A percentile compares a stretch with the other conserved stretches of the same genome.
Conservation (phyloP, 1,140 invertebrate species). For the Drosophila grimshawi region DNA sequence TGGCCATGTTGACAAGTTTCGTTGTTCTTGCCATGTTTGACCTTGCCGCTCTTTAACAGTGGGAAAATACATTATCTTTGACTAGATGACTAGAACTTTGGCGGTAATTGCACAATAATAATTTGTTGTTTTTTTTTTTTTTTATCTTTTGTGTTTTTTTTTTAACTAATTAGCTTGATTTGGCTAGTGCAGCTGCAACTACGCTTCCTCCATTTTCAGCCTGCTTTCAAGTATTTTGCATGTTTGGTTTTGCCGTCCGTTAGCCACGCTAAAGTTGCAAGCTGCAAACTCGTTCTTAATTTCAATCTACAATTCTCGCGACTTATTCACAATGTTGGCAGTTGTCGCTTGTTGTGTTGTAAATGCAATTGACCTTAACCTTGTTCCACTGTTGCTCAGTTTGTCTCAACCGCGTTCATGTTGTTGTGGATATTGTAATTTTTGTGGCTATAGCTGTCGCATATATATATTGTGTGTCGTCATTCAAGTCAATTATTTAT, state of each 20-base stretch:
- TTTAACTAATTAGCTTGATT: conserved; percentile 61
- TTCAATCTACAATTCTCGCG: conserved; percentile 70
- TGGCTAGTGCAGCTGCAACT: conserved; percentile 36
- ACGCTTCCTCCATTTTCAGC: conserved; percentile 49
- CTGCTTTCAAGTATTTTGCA: conserved; percentile 29
- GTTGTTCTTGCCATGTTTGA: conserved; percentile 53
- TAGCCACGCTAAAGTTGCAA: conserved; percentile 1
- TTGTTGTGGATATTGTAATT: conserved; percentile 26
- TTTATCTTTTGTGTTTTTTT: conserved; percentile 1
- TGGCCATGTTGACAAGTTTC: conserved; percentile 54
- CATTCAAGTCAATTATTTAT: conserved; percentile 18
- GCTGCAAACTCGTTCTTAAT: conserved; percentile 68
- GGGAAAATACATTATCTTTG: conserved; percentile 53
- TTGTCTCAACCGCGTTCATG: conserved; percentile 34
- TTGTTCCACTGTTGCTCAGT: conserved; percentile 59
- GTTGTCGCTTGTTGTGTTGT: conserved; percentile 51
- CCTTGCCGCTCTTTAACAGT: conserved; percentile 67
- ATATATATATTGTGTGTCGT: conserved; percentile 16
- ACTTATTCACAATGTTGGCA: conserved; percentile 61
- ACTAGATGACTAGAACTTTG: conserved; percentile 47
- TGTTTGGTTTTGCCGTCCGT: conserved; percentile 29
- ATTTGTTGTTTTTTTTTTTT: conserved; percentile 30
- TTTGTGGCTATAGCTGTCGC: conserved; percentile 3
- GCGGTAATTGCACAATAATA: conserved; percentile 66
- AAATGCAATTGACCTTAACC: conserved; percentile 77